A percentile compares a stretch with the other conserved stretches of the same genome.
Evolutionary conservation across 2,888 invertebrate genomes (phyloP).

Genomic region (Cheilosia urbana): DNA sequence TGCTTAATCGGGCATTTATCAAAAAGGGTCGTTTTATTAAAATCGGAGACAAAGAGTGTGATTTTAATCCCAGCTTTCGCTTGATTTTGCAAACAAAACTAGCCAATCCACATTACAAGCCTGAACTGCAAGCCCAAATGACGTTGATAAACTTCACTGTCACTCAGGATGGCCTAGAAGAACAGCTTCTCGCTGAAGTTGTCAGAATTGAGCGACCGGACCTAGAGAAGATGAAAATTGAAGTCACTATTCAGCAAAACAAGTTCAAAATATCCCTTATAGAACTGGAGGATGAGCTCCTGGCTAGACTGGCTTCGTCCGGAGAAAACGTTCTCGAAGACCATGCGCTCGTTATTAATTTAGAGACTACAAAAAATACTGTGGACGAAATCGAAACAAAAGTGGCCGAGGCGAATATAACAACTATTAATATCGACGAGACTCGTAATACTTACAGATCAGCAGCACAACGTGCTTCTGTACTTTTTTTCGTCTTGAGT

Average conservation of each 20-base stretch:
- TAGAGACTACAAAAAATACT: conserved; percentile 96
- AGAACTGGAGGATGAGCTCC: conserved; percentile 93
- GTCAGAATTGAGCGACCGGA: conserved; percentile 97
- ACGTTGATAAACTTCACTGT: conserved; percentile 98
- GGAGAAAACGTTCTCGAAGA: conserved; percentile 96
- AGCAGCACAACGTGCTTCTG: conserved; percentile 93
- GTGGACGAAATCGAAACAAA: conserved; percentile 95
- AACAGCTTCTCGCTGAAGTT: conserved; percentile 96
- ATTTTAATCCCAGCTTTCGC: conserved; percentile 92
- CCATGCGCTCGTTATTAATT: conserved; percentile 94
- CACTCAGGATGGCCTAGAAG: conserved; percentile 96
- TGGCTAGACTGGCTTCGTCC: conserved; percentile 94
- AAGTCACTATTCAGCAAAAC: conserved; percentile 96
- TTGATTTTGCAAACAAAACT: conserved; percentile 96
- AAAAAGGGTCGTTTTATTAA: conserved; percentile 92
- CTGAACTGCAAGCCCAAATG: conserved; percentile 98
- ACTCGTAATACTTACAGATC: conserved; percentile 94
- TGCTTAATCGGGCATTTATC: conserved; percentile 94
- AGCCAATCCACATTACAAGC: conserved; percentile 98
- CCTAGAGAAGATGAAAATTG: conserved; percentile 92
- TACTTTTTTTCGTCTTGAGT: conserved; percentile 96
- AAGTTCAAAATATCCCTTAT: conserved; percentile 97
- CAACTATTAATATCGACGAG: conserved; percentile 94
- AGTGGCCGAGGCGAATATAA: conserved; percentile 94
- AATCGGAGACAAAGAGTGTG: conserved; percentile 97